phyloP scores from a whole-genome alignment of 2,888 invertebrate species.

The Aphrophora alni region DNA sequence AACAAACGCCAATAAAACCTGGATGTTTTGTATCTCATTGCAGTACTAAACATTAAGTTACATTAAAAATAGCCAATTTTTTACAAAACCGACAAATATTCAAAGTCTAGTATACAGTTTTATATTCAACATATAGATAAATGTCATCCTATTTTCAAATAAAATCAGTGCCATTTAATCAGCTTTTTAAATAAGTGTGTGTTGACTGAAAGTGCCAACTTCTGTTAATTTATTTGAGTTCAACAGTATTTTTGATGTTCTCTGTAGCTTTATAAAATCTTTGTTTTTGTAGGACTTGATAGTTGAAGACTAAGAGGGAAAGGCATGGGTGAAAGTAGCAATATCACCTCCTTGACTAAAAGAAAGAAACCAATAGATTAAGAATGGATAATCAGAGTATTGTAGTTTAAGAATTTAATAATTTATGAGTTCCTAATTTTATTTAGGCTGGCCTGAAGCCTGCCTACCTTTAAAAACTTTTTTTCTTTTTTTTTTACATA shows the following conservation, averaged over 20 bases:
- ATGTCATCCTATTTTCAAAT: too few species aligned
- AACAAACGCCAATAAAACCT: too few species aligned
- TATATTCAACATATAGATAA: too few species aligned
- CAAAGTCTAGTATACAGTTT: too few species aligned
- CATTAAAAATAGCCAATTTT: too few species aligned
- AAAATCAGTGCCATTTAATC: too few species aligned
- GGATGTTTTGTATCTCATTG: too few species aligned
- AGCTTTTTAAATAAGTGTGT: too few species aligned
- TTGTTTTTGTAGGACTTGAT: not conserved
- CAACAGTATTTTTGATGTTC: not conserved
- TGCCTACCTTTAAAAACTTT: not conserved
- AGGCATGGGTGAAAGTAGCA: not conserved
- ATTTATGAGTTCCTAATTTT: constrained; percentile 7
- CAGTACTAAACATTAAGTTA: too few species aligned
- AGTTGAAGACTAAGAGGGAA: not conserved
- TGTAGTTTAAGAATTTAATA: not conserved
- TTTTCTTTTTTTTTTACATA: not conserved
- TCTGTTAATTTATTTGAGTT: not conserved
- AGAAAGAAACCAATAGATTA: not conserved
- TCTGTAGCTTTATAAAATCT: not conserved
- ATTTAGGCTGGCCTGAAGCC: not conserved
- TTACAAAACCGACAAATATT: too few species aligned
- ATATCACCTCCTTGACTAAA: not conserved
- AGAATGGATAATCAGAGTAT: constrained; percentile 6
- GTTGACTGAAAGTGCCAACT: not conserved